phyloP scores from a whole-genome alignment of 2,797 vertebrate species.

The Rhinatrema bivittatum region DNA sequence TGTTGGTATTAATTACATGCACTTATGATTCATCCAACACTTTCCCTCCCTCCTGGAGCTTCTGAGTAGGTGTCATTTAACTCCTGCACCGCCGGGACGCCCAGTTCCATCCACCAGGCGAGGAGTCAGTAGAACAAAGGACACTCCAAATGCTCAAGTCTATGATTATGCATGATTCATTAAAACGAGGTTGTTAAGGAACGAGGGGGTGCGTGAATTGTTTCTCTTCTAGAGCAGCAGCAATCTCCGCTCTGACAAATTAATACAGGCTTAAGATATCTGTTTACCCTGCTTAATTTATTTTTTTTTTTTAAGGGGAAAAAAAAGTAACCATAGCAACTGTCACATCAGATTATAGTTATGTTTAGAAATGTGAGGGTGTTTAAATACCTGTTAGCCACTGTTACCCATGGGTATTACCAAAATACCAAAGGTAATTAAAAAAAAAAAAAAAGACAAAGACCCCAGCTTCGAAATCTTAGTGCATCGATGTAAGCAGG shows the following conservation, averaged over 20 bases:
- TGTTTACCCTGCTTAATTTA: too few species aligned
- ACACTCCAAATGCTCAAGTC: not conserved
- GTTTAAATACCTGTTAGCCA: conserved; percentile 16
- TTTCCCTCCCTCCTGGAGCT: too few species aligned
- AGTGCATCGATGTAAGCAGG: too few species aligned
- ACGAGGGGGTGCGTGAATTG: not conserved
- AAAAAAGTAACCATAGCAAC: conserved; percentile 24
- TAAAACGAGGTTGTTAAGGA: not conserved
- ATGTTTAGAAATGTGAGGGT: conserved; percentile 1
- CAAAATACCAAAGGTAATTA: not conserved
- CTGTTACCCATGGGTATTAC: not conserved
- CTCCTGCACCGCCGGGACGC: too few species aligned
- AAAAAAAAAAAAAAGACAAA: not conserved
- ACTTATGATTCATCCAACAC: too few species aligned
- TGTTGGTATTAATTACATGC: too few species aligned
- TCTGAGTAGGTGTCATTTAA: too few species aligned
- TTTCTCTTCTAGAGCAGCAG: not conserved
- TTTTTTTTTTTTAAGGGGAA: too few species aligned
- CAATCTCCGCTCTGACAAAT: not conserved
- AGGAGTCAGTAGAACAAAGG: not conserved
- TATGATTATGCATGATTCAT: not conserved
- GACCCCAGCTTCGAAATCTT: too few species aligned
- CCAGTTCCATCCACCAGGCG: too few species aligned
- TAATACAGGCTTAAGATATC: conserved; percentile 5
- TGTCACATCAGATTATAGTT: conserved; percentile 16